Base-by-base conservation (phyloP, 1,140 invertebrate genomes). In the Cydia fagiglandana region DNA sequence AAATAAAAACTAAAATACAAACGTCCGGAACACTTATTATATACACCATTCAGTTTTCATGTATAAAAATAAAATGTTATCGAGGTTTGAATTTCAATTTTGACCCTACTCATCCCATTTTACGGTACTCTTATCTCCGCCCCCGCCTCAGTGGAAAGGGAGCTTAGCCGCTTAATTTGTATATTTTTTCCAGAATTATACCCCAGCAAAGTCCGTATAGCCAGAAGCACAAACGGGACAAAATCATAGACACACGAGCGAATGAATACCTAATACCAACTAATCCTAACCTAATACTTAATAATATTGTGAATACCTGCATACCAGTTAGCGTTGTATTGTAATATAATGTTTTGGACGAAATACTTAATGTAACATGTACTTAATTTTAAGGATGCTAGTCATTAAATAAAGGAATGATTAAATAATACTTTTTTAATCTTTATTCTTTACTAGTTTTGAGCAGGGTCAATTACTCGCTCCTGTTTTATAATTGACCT, bases 291-390 rank as follows among this genome's bases (percentile, higher is more conserved):
- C 28, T 64, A 24, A 24, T 24, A 24, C 0, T 24, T 24, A n/a
- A 74, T 68, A 79, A 50, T 13, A 64, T 56, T 50, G 66, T 17
- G 64, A 73, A 61, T 53, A 28, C 28, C 13, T 47, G 4, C 15
- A 66, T 56, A 17, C 28, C 45, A 70, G 45, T 64, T 64, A 75
- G 77, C 41, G 17, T 73, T 73, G 30, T 73, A 78, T 74, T 78
- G 76, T 61, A n/a, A 9, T 78, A 78, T 73, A 79, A 78, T 83
- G 80, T 87, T 88, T 85, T 89, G 86, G 87, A 87, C 86, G 83
- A 83, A 82, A 79, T 82, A 75, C 76, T 74, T 66, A 38, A 28
- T 12, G 9, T 28, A 64, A 28, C 15, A 66, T 38, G 38, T 73
- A 73, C 28, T 70, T 73, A 73, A 30, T 38, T 30, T 4, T 20